Evolutionary conservation across 2,113 vertebrate genomes (phyloP).

Genomic region (Zonotrichia leucophrys): DNA sequence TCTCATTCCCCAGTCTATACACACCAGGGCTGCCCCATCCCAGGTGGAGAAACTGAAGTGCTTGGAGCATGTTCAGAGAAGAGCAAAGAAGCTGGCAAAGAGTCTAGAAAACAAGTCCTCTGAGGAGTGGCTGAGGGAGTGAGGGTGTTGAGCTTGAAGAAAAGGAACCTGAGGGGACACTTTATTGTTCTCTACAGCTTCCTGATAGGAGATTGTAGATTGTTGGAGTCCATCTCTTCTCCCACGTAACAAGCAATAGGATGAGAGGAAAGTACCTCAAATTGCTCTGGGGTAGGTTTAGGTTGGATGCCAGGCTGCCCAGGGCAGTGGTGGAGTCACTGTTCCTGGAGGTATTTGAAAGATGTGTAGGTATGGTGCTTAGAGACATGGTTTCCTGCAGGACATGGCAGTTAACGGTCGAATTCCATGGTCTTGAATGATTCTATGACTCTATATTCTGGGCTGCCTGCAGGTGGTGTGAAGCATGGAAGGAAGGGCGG

Average conservation of each 20-base stretch:
- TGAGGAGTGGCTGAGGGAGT: neutral
- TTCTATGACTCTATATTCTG: neutral
- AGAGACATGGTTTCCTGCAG: neutral
- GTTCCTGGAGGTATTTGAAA: neutral
- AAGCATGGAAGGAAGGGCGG: neutral
- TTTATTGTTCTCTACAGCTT: neutral
- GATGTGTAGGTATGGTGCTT: fast-evolving
- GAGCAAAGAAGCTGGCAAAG: neutral
- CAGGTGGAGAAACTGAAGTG: neutral
- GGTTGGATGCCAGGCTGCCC: neutral
- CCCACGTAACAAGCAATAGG: fast-evolving
- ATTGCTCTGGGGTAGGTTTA: neutral
- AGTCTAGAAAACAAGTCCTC: neutral
- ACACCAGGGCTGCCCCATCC: neutral
- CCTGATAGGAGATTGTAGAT: neutral
- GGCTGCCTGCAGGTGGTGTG: neutral
- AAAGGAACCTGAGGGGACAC: neutral
- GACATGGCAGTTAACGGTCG: neutral
- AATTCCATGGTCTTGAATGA: neutral
- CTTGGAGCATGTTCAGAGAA: fast-evolving
- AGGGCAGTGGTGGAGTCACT: neutral
- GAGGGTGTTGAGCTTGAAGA: neutral
- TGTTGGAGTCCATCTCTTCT: neutral
- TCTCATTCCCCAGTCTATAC: neutral
- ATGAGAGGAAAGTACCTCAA: fast-evolving